Conservation (phyloP, 2,888 invertebrate species). For the Drosophila tripunctata region DNA sequence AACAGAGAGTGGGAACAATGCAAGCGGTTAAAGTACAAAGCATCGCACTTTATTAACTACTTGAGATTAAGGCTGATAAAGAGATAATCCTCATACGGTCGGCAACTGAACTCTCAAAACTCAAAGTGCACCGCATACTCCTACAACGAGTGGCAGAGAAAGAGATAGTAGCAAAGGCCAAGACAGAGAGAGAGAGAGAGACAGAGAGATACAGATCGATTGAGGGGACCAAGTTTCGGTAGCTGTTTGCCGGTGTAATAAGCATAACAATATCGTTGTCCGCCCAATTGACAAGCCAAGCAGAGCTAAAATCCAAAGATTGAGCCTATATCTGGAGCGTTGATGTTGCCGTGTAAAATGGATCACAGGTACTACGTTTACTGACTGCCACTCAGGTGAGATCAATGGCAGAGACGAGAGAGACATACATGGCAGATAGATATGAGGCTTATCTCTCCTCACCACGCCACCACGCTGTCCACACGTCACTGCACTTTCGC, state of each 20-base stretch:
- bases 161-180: not conserved
- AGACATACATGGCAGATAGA: constrained; percentile 29
- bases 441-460: constrained; percentile 71
- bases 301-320: constrained; percentile 13
- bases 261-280: constrained; percentile 82
- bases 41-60: constrained; percentile 83
- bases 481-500: constrained; percentile 78
- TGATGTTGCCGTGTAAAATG: constrained; percentile 67
- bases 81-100: constrained; percentile 80
- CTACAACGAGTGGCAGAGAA: constrained; percentile 34
- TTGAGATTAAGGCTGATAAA: constrained; percentile 83
- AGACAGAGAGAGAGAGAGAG: not conserved
- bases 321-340: constrained; percentile 66
- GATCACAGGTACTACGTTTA: constrained; percentile 67
- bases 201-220: not conserved
- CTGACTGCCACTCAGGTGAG: constrained; percentile 68
- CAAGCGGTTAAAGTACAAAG: constrained; percentile 81
- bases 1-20: constrained; percentile 58
- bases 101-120: constrained; percentile 64
- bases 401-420: constrained; percentile 75
- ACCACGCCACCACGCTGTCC: constrained; percentile 37
- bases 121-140: constrained; percentile 65
- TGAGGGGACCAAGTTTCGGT: constrained; percentile 63
- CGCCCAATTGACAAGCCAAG: constrained; percentile 80
- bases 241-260: constrained; percentile 80